These are phyloP conservation scores for Volucella bombylans DNA, from an alignment of 2,888 invertebrate genomes.

Conservation along the genomic window DNA sequence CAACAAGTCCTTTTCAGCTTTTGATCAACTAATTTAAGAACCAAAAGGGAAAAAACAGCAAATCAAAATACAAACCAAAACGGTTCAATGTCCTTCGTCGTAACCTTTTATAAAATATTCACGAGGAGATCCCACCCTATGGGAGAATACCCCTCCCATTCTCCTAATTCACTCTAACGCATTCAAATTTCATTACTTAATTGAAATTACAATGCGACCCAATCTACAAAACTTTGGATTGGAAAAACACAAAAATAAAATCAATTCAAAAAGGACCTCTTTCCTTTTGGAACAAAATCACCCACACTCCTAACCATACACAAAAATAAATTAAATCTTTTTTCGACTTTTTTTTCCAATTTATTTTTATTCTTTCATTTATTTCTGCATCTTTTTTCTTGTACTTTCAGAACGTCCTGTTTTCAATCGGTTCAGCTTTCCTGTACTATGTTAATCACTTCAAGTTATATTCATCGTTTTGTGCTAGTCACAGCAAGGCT, in stretches of 20 bases:
- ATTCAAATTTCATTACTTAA: constrained; percentile 51
- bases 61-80: constrained; percentile 1
- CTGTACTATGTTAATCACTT: constrained; percentile 99
- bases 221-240: constrained; percentile 35
- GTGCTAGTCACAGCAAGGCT: constrained; percentile 99
- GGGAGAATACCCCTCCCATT: neutral
- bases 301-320: constrained; percentile 21
- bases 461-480: constrained; percentile 99
- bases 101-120: constrained; percentile 20
- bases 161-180: constrained; percentile 18
- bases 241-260: constrained; percentile 26
- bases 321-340: constrained; percentile 50
- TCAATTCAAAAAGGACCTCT: constrained; percentile 7
- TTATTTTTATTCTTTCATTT: no score
- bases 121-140: constrained; percentile 7
- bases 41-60: no score
- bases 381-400: constrained; percentile 52
- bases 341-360: constrained; percentile 27
- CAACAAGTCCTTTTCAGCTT: constrained; percentile 22
- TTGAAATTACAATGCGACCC: constrained; percentile 57
- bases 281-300: constrained; percentile 14
- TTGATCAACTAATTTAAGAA: constrained; percentile 28
- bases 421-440: constrained; percentile 98
- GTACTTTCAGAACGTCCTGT: constrained; percentile 92
- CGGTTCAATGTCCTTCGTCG: constrained; percentile 18